A percentile compares a stretch with the other conserved stretches of the same genome.
phyloP scores from a whole-genome alignment of 2,888 invertebrate genomes.

The Oithona nana region DNA sequence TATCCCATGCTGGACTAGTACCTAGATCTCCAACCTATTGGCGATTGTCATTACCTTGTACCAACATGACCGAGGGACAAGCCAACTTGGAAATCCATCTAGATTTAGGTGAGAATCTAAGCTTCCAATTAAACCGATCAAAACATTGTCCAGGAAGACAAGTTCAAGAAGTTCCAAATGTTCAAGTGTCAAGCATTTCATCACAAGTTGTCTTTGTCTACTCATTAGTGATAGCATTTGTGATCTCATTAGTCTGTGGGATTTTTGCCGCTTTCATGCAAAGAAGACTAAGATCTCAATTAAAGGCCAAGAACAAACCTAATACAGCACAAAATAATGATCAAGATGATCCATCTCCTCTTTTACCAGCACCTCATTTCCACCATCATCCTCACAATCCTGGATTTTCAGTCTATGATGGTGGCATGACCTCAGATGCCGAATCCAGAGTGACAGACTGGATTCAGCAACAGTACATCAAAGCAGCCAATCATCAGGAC shows the following conservation, averaged over 20 bases:
- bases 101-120: background rate
- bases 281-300: too few relatives aligned
- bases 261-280: background rate
- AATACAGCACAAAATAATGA: background rate
- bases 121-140: background rate
- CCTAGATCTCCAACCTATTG: background rate
- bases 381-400: background rate
- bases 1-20: background rate
- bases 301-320: too few relatives aligned
- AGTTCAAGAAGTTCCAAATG: background rate
- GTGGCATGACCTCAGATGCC: slow-evolving; percentile 1
- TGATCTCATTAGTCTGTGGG: background rate
- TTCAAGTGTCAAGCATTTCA: background rate
- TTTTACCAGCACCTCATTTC: background rate
- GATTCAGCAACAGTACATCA: slow-evolving; percentile 1
- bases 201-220: background rate
- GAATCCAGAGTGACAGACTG: slow-evolving; percentile 15
- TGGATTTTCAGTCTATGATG: background rate
- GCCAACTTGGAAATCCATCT: background rate
- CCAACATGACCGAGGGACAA: background rate
- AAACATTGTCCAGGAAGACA: background rate
- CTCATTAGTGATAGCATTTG: background rate
- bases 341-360: background rate
- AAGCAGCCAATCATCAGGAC: background rate
- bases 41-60: slow-evolving; percentile 3